Percentiles rank a stretch among this genome's conserved stretches.
Conservation (phyloP, 2,113 vertebrate genomes). For the Thamnophis sirtalis region DNA sequence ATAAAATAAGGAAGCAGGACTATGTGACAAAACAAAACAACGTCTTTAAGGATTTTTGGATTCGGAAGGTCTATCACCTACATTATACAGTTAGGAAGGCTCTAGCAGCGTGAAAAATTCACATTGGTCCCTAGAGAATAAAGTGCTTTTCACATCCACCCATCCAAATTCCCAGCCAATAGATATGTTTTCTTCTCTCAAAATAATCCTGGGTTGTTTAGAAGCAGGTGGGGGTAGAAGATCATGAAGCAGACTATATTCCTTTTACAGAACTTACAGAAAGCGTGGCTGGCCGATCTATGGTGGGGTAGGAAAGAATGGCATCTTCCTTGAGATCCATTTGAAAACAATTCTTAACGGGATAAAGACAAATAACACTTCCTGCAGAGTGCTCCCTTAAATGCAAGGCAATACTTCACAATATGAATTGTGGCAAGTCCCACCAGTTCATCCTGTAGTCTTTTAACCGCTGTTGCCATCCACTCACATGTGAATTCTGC, state of each 20-base stretch:
- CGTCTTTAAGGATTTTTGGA: not conserved
- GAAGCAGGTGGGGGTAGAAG: constrained; percentile 14
- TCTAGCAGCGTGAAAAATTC: constrained; percentile 43
- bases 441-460: constrained; percentile 45
- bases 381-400: constrained; percentile 47
- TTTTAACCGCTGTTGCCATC: constrained; percentile 42
- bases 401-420: constrained; percentile 43
- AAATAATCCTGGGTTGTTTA: constrained; percentile 26
- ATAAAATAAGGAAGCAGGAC: not conserved
- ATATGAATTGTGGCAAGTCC: constrained; percentile 29
- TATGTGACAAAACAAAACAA: not conserved
- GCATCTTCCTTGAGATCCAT: not conserved
- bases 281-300: not conserved
- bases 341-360: constrained; percentile 39
- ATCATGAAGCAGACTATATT: constrained; percentile 17
- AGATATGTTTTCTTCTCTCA: constrained; percentile 38
- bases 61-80: constrained; percentile 1
- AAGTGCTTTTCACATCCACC: constrained; percentile 49
- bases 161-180: constrained; percentile 22
- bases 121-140: constrained; percentile 47
- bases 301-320: constrained; percentile 3
- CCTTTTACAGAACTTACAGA: constrained; percentile 24
- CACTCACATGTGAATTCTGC: constrained; percentile 1
- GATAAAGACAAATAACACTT: constrained; percentile 57
- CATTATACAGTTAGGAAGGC: constrained; percentile 30